Conservation (phyloP, 2,113 vertebrate species). For the Stictonetta naevosa region DNA sequence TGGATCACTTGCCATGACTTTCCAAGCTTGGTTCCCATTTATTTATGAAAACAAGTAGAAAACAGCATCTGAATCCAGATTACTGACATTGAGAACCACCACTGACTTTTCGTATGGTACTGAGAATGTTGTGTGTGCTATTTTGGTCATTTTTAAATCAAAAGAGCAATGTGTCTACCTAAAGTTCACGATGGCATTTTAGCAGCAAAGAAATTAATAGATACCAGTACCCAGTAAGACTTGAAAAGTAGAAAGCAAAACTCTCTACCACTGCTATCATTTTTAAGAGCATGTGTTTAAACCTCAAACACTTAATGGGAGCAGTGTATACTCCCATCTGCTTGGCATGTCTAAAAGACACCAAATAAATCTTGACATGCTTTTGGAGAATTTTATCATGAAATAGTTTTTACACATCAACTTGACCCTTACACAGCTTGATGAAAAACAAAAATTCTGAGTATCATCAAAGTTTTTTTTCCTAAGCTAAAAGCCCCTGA, state of each 20-base stretch:
- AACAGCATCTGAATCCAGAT: background rate
- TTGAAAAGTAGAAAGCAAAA: background rate
- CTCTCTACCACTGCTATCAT: background rate
- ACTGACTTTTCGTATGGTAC: background rate
- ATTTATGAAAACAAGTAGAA: slow-evolving; percentile 7
- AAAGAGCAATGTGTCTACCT: background rate
- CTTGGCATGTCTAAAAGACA: slow-evolving; percentile 12
- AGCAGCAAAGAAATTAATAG: background rate
- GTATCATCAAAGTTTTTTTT: background rate
- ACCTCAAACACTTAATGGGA: background rate
- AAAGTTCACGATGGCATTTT: background rate
- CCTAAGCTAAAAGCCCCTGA: background rate
- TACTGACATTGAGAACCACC: background rate
- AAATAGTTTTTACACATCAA: slow-evolving; percentile 23
- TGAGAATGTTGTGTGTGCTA: background rate
- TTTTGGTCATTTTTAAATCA: background rate
- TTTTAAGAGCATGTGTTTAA: slow-evolving; percentile 28
- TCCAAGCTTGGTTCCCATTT: background rate
- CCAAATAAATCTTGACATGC: background rate
- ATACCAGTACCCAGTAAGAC: background rate
- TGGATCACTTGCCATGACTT: background rate
- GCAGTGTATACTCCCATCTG: background rate
- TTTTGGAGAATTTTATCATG: slow-evolving; percentile 19
- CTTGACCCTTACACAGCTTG: background rate
- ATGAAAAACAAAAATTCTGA: background rate